A percentile compares a stretch with the other conserved stretches of the same genome.
phyloP scores from a whole-genome alignment of 2,797 vertebrate species.

The Eurystomus glaucurus region DNA sequence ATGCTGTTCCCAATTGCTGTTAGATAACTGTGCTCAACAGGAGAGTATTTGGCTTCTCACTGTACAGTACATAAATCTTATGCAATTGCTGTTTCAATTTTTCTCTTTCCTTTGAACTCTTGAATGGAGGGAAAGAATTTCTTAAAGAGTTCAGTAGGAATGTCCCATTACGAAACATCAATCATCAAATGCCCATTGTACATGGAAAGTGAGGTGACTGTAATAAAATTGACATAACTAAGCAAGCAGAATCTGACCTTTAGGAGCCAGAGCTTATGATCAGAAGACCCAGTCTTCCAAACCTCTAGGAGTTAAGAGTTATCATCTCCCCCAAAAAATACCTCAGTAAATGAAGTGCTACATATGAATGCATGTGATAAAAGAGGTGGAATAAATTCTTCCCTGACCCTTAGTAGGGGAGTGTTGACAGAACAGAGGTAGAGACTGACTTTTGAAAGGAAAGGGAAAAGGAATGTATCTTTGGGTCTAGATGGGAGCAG shows the following conservation, averaged over 20 bases:
- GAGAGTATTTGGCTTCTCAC: slow-evolving; percentile 75
- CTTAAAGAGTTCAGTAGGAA: slow-evolving; percentile 68
- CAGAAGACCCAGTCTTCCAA: slow-evolving; percentile 52
- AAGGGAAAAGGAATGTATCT: slow-evolving; percentile 37
- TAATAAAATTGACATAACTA: slow-evolving; percentile 74
- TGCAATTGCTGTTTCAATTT: slow-evolving; percentile 62
- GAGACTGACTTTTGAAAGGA: slow-evolving; percentile 55
- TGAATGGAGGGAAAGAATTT: slow-evolving; percentile 67
- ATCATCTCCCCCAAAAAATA: slow-evolving; percentile 60
- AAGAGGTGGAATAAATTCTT: slow-evolving; percentile 67
- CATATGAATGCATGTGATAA: slow-evolving; percentile 66
- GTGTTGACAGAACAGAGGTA: slow-evolving; percentile 78
- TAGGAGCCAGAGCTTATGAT: slow-evolving; percentile 61
- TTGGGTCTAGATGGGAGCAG: slow-evolving; percentile 48
- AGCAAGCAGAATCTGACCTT: slow-evolving; percentile 77
- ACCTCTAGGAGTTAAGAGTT: slow-evolving; percentile 70
- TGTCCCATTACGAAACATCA: slow-evolving; percentile 65
- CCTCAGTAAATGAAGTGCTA: slow-evolving; percentile 79
- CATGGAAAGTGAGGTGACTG: slow-evolving; percentile 73
- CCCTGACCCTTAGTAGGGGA: slow-evolving; percentile 55
- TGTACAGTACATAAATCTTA: slow-evolving; percentile 78
- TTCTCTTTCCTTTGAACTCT: slow-evolving; percentile 79
- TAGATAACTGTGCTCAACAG: slow-evolving; percentile 55
- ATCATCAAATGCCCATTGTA: slow-evolving; percentile 61
- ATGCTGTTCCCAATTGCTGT: slow-evolving; percentile 46